A percentile compares a stretch with the other conserved stretches of the same genome.
Evolutionary conservation across 2,888 invertebrate species (phyloP).

Genomic region (Molanna angustata): DNA sequence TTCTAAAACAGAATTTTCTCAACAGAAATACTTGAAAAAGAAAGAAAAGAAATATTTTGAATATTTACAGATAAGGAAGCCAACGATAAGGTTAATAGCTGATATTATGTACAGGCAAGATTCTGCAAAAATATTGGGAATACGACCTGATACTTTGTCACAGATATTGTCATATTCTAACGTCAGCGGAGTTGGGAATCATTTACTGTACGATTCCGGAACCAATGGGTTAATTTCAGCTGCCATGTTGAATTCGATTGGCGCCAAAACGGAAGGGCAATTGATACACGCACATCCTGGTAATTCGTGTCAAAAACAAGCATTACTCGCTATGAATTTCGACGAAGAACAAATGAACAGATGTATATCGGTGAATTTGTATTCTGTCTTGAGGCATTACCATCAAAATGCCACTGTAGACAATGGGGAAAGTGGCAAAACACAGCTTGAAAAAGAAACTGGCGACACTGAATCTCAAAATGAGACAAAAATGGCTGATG

Average conservation of each 20-base stretch:
- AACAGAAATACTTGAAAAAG: slow-evolving; percentile 93
- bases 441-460: slow-evolving; percentile 31
- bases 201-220: slow-evolving; percentile 84
- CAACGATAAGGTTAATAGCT: slow-evolving; percentile 76
- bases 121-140: slow-evolving; percentile 68
- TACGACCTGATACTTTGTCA: slow-evolving; percentile 85
- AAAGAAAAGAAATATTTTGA: slow-evolving; percentile 93
- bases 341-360: slow-evolving; percentile 65
- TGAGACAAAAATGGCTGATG: slow-evolving; percentile 19
- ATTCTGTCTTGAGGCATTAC: slow-evolving; percentile 67
- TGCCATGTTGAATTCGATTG: slow-evolving; percentile 75
- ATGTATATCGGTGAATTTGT: slow-evolving; percentile 73
- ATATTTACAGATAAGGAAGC: slow-evolving; percentile 73
- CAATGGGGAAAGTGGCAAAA: slow-evolving; percentile 19
- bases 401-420: slow-evolving; percentile 57
- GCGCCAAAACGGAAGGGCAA: slow-evolving; percentile 60
- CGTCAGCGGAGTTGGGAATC: slow-evolving; percentile 72
- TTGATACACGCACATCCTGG: slow-evolving; percentile 78
- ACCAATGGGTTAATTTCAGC: slow-evolving; percentile 83
- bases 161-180: slow-evolving; percentile 84
- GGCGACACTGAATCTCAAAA: slow-evolving; percentile 15
- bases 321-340: slow-evolving; percentile 78
- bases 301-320: slow-evolving; percentile 75
- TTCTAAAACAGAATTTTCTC: slow-evolving; percentile 86
- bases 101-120: slow-evolving; percentile 84